Percentiles rank a stretch among this genome's conserved stretches.
These are phyloP conservation scores for Lichenostomus cassidix DNA, from an alignment of 2,113 vertebrate species.

Conservation along the genomic window DNA sequence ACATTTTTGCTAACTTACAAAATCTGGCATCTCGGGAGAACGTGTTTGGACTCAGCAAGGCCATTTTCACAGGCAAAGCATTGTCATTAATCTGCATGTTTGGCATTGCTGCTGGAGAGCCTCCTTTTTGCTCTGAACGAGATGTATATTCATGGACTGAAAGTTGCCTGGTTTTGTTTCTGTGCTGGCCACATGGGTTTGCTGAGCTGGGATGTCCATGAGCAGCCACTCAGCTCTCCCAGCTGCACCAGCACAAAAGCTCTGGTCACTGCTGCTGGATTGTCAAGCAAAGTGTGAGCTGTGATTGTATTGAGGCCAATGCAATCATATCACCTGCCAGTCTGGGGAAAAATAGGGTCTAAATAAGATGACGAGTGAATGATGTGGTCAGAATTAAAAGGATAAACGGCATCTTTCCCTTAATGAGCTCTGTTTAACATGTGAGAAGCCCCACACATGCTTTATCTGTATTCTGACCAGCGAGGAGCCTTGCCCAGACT, in stretches of 20 bases:
- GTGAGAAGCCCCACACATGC: slow-evolving; percentile 24
- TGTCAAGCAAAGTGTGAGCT: background rate
- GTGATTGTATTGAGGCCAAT: background rate
- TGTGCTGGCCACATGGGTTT: background rate
- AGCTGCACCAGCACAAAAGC: slow-evolving; percentile 41
- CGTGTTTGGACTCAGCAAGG: slow-evolving; percentile 46
- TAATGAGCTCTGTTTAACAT: slow-evolving; percentile 39
- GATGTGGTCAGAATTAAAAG: slow-evolving; percentile 47
- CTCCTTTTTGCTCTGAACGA: background rate
- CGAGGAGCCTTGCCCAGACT: slow-evolving; percentile 10
- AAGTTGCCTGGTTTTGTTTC: slow-evolving; percentile 39
- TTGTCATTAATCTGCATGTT: slow-evolving; percentile 27
- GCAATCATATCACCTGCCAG: slow-evolving; percentile 45
- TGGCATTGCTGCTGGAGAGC: slow-evolving; percentile 41
- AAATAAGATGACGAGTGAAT: slow-evolving; percentile 17
- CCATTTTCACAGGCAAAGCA: slow-evolving; percentile 11
- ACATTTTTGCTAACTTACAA: slow-evolving; percentile 53
- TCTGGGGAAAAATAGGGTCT: slow-evolving; percentile 12
- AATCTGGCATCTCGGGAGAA: slow-evolving; percentile 29
- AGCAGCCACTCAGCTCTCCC: background rate
- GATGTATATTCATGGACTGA: slow-evolving; percentile 30
- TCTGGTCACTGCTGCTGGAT: slow-evolving; percentile 12
- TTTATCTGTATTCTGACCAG: slow-evolving; percentile 61
- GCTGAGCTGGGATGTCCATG: background rate
- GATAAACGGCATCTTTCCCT: slow-evolving; percentile 10